Conservation (phyloP, 2,888 invertebrate species). For the Copidosoma aretas region DNA sequence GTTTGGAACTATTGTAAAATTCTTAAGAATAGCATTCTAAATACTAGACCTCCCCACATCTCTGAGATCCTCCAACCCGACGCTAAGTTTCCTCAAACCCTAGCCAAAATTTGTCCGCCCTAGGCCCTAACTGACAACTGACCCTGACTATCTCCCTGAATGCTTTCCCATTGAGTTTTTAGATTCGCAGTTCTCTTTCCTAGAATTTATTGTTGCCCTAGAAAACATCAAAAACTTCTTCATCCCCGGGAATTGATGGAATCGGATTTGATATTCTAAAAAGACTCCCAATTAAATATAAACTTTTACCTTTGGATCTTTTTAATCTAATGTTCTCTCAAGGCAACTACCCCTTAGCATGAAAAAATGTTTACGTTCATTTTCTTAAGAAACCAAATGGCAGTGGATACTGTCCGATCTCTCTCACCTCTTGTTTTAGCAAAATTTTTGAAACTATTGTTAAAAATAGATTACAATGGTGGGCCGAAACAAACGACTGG, state of each 20-base stretch:
- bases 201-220: no score
- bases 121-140: neutral
- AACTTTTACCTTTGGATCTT: neutral
- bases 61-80: no score
- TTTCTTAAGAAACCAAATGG: neutral
- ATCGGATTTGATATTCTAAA: neutral
- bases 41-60: no score
- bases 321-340: neutral
- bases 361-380: neutral
- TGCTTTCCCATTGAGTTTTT: no score
- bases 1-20: no score
- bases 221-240: no score
- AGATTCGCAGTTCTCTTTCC: no score
- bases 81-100: no score
- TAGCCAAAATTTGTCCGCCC: no score
- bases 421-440: neutral
- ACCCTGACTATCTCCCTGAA: no score
- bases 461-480: neutral
- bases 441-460: neutral
- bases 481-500: neutral
- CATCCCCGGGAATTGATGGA: no score
- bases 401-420: neutral
- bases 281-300: neutral
- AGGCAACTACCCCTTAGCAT: neutral
- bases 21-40: no score